Base-by-base conservation (phyloP, 1,140 invertebrate genomes). In the Drosophila bocki region DNA sequence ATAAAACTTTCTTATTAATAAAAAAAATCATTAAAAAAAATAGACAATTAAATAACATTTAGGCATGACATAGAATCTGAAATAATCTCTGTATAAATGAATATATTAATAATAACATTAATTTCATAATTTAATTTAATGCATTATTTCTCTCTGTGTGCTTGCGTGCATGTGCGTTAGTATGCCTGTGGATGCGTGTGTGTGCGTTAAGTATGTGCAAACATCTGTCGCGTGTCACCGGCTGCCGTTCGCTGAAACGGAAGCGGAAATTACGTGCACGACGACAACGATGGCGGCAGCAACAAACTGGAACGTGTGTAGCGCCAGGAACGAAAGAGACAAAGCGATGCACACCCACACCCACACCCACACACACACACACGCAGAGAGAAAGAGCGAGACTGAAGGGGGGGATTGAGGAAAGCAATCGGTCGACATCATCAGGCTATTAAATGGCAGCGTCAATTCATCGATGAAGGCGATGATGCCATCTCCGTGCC, bases 251-350 rank as follows among this genome's bases (percentile, higher is more conserved):
- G 85, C 81, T 90, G 76, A 83, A 87, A 87, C 83, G 81, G 85
- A 90, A 88, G 83, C 84, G 84, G 84, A 88, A 88, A 90, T 88
- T 88, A 88, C 84, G 84, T 90, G 84, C 81, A 88, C 74, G 84
- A 71, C 64, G 13, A 86, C 75, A 82, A 71, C 56, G 37, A 26
- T 11, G 53, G 37, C 35, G 64, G 53, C 80, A 75, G 80, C 72
- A 80, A 70, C 79, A 83, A 78, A 65, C 56, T 63, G 59, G 60
- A 79, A 64, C 75, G 67, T 75, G 71, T 53, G 81, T 69, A 72
- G n/a, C 33, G 41, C 19, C 63, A 45, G 57, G 57, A 69, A 56
- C 35, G 56, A 78, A 53, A 47, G 71, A 35, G 67, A 54, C 41
- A 33, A 22, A 8, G 41, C 48, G 13, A 47, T 47, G 33, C 51